These are phyloP conservation scores for Tetragonisca angustula DNA, from an alignment of 2,888 invertebrate genomes.

Conservation along the genomic window DNA sequence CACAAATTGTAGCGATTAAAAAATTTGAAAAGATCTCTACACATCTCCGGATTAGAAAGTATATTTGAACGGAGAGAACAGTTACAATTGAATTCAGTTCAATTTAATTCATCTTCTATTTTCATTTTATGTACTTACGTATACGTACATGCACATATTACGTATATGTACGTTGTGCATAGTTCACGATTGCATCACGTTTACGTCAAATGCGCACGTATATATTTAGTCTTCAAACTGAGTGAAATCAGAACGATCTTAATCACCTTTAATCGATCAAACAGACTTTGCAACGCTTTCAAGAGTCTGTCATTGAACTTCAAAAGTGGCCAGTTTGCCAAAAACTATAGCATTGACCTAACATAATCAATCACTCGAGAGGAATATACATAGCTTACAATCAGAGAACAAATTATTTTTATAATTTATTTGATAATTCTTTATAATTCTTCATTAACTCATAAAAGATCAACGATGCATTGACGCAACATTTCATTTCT, in stretches of 20 bases:
- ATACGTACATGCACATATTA: not conserved
- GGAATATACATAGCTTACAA: not conserved
- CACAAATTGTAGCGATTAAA: too few relatives aligned
- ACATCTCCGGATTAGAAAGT: too few relatives aligned
- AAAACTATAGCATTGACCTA: not conserved
- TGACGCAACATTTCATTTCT: too few relatives aligned
- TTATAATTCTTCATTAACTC: too few relatives aligned
- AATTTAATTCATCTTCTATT: not conserved
- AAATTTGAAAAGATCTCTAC: too few relatives aligned
- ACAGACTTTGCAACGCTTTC: not conserved
- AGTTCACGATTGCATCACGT: not conserved
- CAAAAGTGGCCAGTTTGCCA: not conserved
- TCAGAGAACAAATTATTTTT: too few relatives aligned
- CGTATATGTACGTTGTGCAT: not conserved
- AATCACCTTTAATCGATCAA: not conserved
- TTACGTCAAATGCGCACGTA: not conserved
- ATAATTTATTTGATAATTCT: too few relatives aligned
- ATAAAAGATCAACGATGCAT: too few relatives aligned
- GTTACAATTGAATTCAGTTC: not conserved
- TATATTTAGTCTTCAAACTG: not conserved
- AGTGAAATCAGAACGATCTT: not conserved
- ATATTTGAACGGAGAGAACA: not conserved
- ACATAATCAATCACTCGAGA: not conserved
- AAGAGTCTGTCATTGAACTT: constrained; percentile 8
- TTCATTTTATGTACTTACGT: not conserved